These are phyloP conservation scores for Ariolimax columbianus DNA, from an alignment of 2,888 invertebrate genomes.

Conservation along the genomic window DNA sequence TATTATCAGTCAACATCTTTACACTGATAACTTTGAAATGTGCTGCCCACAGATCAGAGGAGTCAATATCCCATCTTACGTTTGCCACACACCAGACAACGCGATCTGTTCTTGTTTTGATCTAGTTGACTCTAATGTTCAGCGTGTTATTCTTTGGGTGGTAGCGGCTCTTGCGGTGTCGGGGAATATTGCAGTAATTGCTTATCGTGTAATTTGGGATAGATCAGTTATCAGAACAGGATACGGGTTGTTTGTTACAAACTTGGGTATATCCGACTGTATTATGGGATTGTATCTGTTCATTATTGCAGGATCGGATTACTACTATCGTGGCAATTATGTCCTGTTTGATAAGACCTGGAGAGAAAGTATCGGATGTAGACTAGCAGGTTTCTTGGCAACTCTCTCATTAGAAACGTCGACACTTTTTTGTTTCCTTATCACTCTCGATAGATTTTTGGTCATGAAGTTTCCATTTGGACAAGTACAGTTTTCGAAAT, in stretches of 20 bases:
- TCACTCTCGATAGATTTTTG: conserved; percentile 83
- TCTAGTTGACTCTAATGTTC: conserved; percentile 56
- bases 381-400: conserved; percentile 49
- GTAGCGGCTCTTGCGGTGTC: neutral
- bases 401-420: conserved; percentile 82
- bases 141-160: conserved; percentile 53
- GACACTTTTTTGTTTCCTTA: conserved; percentile 82
- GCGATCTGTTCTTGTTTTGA: conserved; percentile 61
- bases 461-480: conserved; percentile 83
- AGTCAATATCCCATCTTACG: neutral
- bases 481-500: conserved; percentile 59
- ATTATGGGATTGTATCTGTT: conserved; percentile 1
- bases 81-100: conserved; percentile 54
- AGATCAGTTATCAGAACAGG: neutral
- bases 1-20: neutral
- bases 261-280: neutral
- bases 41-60: neutral
- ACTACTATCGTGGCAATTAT: neutral
- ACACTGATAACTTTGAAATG: neutral
- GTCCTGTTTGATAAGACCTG: neutral
- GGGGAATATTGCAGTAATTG: neutral
- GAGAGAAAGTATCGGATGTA: neutral
- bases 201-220: conserved; percentile 3
- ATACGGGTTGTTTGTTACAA: conserved; percentile 4
- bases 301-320: conserved; percentile 3